A percentile compares a stretch with the other conserved stretches of the same genome.
Conservation (phyloP, 2,888 invertebrate genomes). For the Pseudococcus viburni region DNA sequence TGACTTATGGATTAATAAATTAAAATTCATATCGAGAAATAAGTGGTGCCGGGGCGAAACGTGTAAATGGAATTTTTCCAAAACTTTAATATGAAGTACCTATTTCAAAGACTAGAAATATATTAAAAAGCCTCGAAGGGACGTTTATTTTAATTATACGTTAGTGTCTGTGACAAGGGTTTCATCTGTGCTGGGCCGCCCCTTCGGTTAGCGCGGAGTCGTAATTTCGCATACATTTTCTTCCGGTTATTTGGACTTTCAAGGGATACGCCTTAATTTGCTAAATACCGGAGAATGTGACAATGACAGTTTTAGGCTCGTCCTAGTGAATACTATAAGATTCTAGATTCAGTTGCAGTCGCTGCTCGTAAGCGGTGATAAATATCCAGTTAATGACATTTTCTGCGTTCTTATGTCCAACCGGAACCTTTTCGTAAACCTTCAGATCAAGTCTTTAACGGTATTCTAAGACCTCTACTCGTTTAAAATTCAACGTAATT, state of each 20-base stretch:
- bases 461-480: slow-evolving; percentile 30
- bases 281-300: slow-evolving; percentile 62
- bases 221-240: slow-evolving; percentile 59
- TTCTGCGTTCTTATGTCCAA: slow-evolving; percentile 61
- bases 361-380: slow-evolving; percentile 55
- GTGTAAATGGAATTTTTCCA: slow-evolving; percentile 52
- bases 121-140: slow-evolving; percentile 52
- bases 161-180: slow-evolving; percentile 57
- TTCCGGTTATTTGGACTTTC: slow-evolving; percentile 52
- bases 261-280: slow-evolving; percentile 58
- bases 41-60: not conserved
- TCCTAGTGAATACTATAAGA: slow-evolving; percentile 55
- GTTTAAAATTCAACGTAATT: slow-evolving; percentile 26
- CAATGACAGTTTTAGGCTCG: slow-evolving; percentile 61
- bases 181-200: slow-evolving; percentile 45
- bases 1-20: slow-evolving; percentile 43
- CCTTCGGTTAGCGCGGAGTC: slow-evolving; percentile 48
- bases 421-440: slow-evolving; percentile 56
- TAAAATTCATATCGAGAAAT: slow-evolving; percentile 45
- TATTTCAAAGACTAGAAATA: slow-evolving; percentile 41
- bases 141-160: slow-evolving; percentile 56
- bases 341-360: slow-evolving; percentile 59
- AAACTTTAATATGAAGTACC: slow-evolving; percentile 53
- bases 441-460: slow-evolving; percentile 49
- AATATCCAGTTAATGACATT: slow-evolving; percentile 61